Evolutionary conservation across 2,888 invertebrate species (phyloP), one percentile per base, ranked within the genome.

Genomic region (Pachliopta kotzebuea): DNA sequence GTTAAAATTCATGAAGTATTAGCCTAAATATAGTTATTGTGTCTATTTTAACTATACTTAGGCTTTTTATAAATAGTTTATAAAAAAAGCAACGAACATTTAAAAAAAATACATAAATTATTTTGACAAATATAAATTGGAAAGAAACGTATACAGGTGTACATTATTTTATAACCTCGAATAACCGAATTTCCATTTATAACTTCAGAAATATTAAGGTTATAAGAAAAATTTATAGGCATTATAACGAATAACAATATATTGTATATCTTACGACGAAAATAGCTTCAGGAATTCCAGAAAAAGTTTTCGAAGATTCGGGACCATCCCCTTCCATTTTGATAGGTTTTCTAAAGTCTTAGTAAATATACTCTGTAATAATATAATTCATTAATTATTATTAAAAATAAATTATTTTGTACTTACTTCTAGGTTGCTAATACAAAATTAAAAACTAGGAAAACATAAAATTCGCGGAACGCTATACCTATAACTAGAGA

Each of bases 281-380:
- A 74, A 94, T 93, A 52, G 97, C 97, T 89, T 96, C 96, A 55
- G 97, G 97, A 78, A 97, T 97, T 71, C 97, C 97, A 61, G 96
- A 96, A 84, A 94, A 96, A 0, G 96, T 95, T 81, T 93, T 93
- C 53, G 90, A 84, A 74, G 84, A 84, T 56, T 84, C 84, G 49
- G 75, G 73, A 66, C 79, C 79, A 71, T 90, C 90, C 64, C 90
- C 90, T 81, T 89, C 90, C 90, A 91, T 91, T 81, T 77, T 81
- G 57, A 53, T 17, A 17, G 24, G 26, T 17, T 59, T 62, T 49
- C 26, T 56, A 56, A 23, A 26, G 42, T n/a, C 20, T 55, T 18
- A 9, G 2, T 8, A 55, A 55, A 29, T 26, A 29, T 29, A 29
- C 9, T 55, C n/a, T 55, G 55, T 2, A 55, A 55, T 45, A n/a